phyloP scores from a whole-genome alignment of 2,888 invertebrate genomes.

The Chrysolina haemoptera region DNA sequence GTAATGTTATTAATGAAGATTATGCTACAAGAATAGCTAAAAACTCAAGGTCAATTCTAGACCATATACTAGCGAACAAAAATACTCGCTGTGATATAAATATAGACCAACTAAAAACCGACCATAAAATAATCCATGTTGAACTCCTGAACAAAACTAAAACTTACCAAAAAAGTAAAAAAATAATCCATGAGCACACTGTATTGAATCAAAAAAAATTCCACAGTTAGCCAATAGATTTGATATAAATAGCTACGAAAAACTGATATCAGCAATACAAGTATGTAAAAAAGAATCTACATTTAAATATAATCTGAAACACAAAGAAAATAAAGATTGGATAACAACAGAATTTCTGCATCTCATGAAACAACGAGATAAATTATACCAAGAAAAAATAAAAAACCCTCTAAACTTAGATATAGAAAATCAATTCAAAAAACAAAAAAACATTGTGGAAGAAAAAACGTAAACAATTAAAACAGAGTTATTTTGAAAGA shows the following conservation, averaged over 20 bases:
- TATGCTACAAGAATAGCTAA: slow-evolving; percentile 9
- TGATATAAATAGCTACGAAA: slow-evolving; percentile 7
- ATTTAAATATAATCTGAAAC: slow-evolving; percentile 22
- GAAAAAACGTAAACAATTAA: neutral
- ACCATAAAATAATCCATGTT: slow-evolving; percentile 22
- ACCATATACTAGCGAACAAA: no score
- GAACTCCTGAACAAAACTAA: slow-evolving; percentile 5
- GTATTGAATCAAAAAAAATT: slow-evolving; percentile 24
- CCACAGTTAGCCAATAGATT: slow-evolving; percentile 10
- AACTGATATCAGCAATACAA: slow-evolving; percentile 22
- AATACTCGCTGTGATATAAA: no score
- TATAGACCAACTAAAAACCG: neutral
- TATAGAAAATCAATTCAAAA: slow-evolving; percentile 14
- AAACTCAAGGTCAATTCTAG: slow-evolving; percentile 25
- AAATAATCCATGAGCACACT: slow-evolving; percentile 11
- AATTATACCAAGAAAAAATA: no score
- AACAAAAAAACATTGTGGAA: slow-evolving; percentile 3
- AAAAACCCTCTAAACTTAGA: no score
- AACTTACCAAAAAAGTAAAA: slow-evolving; percentile 1
- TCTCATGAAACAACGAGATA: slow-evolving; percentile 17
- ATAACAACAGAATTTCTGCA: slow-evolving; percentile 20
- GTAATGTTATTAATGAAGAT: slow-evolving; percentile 21
- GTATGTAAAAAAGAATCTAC: no score
- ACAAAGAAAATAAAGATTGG: slow-evolving; percentile 13
- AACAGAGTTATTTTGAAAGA: slow-evolving; percentile 1